These are phyloP conservation scores for Heliconius erato DNA, from an alignment of 2,888 invertebrate genomes.

Conservation along the genomic window DNA sequence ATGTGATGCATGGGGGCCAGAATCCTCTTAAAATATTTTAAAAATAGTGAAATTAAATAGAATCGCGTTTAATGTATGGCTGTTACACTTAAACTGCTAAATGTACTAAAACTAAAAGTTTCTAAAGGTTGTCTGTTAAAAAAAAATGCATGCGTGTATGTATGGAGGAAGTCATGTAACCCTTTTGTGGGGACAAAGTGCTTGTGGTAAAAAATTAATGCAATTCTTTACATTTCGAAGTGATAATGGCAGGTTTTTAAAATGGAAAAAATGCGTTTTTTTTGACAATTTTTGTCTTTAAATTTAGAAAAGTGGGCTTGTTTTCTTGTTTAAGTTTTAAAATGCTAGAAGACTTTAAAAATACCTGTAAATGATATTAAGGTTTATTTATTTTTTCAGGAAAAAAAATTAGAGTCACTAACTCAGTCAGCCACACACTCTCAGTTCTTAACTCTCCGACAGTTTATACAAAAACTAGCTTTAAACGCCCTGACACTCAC, in stretches of 20 bases:
- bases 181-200: neutral
- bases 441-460: neutral
- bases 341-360: neutral
- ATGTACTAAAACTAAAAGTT: slow-evolving; percentile 20
- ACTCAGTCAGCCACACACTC: too few relatives aligned
- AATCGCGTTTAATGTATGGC: slow-evolving; percentile 21
- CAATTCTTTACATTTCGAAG: slow-evolving; percentile 1
- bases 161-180: neutral
- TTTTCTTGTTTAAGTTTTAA: neutral
- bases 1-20: slow-evolving; percentile 7
- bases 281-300: neutral
- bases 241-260: slow-evolving; percentile 10
- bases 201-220: slow-evolving; percentile 10
- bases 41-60: slow-evolving; percentile 51
- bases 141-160: neutral
- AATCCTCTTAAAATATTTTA: slow-evolving; percentile 24
- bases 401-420: neutral
- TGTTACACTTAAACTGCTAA: slow-evolving; percentile 13
- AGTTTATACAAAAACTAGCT: neutral
- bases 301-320: neutral
- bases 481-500: too few relatives aligned
- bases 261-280: neutral
- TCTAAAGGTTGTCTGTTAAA: slow-evolving; percentile 18
- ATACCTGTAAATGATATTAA: neutral
- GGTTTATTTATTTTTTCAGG: neutral